These are phyloP conservation scores for Eurypyga helias DNA, from an alignment of 2,113 vertebrate species.

Conservation along the genomic window DNA sequence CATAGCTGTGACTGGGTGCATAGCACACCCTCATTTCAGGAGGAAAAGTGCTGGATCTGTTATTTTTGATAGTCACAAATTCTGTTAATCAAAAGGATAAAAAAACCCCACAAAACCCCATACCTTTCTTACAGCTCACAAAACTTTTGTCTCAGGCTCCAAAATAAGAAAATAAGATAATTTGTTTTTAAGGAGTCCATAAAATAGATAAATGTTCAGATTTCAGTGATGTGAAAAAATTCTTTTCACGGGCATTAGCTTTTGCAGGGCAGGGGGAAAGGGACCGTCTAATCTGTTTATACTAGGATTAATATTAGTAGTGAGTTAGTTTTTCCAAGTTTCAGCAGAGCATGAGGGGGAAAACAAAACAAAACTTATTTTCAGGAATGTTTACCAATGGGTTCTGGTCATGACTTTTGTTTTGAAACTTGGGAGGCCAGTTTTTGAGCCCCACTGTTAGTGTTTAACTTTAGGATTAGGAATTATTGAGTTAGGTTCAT, in stretches of 20 bases:
- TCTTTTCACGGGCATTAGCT: slow-evolving; percentile 37
- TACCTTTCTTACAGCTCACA: background rate
- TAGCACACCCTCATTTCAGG: background rate
- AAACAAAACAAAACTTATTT: slow-evolving; percentile 73
- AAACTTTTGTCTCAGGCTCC: background rate
- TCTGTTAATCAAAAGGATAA: background rate
- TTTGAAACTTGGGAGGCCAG: slow-evolving; percentile 69
- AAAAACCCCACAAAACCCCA: too few relatives aligned
- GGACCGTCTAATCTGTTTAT: slow-evolving; percentile 60
- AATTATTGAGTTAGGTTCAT: slow-evolving; percentile 75
- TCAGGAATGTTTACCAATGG: slow-evolving; percentile 73
- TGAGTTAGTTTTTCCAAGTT: slow-evolving; percentile 63
- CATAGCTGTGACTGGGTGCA: background rate
- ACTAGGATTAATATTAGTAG: slow-evolving; percentile 65
- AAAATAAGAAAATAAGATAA: background rate
- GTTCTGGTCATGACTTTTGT: slow-evolving; percentile 67
- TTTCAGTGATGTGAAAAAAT: background rate
- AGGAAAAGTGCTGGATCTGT: background rate
- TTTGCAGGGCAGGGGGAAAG: slow-evolving; percentile 30
- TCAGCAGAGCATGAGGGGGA: slow-evolving; percentile 54
- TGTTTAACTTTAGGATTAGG: slow-evolving; percentile 75
- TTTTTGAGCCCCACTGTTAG: slow-evolving; percentile 51
- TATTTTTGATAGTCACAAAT: background rate
- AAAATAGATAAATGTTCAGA: slow-evolving; percentile 9
- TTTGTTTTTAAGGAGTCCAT: background rate